Evolutionary conservation across 2,888 invertebrate genomes (phyloP), one percentile per base, ranked within the genome.

Genomic region (Junonia oenone): DNA sequence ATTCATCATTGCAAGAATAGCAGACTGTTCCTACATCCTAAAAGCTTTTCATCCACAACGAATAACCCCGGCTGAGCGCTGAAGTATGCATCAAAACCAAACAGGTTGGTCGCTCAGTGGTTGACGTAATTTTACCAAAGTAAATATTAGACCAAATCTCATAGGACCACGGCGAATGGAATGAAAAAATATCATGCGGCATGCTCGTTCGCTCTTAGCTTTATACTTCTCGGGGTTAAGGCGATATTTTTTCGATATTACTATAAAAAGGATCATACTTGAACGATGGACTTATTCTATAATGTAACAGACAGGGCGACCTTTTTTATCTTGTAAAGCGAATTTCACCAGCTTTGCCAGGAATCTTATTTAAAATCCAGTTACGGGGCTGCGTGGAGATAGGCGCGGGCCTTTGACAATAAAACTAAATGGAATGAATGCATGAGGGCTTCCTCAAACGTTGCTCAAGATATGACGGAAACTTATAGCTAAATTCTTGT

Each of bases 381-480:
- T 90, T 88, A 88, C 78, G 79, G 80, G 72, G 75, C 72, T 73
- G 72, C 72, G 76, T 65, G 73, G 81, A 87, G 89, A 90, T 89
- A 89, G 87, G 89, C 87, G 80, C 83, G 85, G 88, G 76, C 83
- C 82, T 64, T 76, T 72, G 80, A 87, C 88, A 89, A 88, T 90
- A 90, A 88, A 90, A 90, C 89, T 86, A 89, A 90, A 89, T 90
- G 87, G 87, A 90, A 90, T 83, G 88, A 88, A 89, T 88, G 85
- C 77, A 78, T 79, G 85, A 85, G 81, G 81, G 81, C 80, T 81
- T 83, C 81, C 83, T 82, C 79, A 79, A 79, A 77, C 73, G 77
- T 68, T 61, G 76, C 78, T 74, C 72, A 68, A 73, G 83, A 84
- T 86, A 88, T 84, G 85, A 83, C 73, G 78, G 74, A 75, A 66